These are phyloP conservation scores for Strix uralensis DNA, from an alignment of 2,113 vertebrate species.

Conservation along the genomic window DNA sequence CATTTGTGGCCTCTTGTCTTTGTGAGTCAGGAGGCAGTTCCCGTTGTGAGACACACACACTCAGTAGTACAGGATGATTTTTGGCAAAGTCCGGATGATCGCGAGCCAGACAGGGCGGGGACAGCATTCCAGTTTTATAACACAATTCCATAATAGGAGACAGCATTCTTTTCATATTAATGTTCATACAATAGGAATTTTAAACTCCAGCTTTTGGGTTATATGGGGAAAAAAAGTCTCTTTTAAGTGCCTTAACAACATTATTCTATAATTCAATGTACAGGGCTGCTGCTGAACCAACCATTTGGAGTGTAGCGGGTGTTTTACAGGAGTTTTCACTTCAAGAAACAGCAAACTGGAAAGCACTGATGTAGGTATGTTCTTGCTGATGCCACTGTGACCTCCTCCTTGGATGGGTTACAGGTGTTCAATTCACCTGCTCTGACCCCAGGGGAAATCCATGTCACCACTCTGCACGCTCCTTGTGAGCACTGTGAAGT, in stretches of 20 bases:
- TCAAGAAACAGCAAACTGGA: background rate
- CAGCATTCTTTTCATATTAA: constrained; percentile 75
- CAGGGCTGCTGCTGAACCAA: background rate
- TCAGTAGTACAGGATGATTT: constrained; percentile 56
- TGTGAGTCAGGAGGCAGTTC: constrained; percentile 57
- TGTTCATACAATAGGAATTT: constrained; percentile 68
- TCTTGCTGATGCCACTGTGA: background rate
- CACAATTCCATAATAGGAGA: constrained; percentile 74
- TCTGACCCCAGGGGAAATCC: background rate
- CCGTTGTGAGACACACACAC: background rate
- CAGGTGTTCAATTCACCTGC: background rate
- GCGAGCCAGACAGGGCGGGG: constrained; percentile 67
- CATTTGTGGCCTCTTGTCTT: constrained; percentile 11
- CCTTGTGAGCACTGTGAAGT: background rate
- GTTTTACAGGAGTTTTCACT: background rate
- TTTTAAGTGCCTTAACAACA: background rate
- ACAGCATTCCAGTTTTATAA: constrained; percentile 79
- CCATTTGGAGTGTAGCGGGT: background rate
- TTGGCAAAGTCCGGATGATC: constrained; percentile 6
- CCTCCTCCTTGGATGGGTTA: background rate
- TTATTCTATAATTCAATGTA: background rate
- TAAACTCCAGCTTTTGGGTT: constrained; percentile 26
- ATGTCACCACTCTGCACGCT: background rate
- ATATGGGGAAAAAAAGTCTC: background rate
- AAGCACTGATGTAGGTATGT: background rate